Conservation (phyloP, 2,797 vertebrate genomes). For the Mastacembelus armatus region DNA sequence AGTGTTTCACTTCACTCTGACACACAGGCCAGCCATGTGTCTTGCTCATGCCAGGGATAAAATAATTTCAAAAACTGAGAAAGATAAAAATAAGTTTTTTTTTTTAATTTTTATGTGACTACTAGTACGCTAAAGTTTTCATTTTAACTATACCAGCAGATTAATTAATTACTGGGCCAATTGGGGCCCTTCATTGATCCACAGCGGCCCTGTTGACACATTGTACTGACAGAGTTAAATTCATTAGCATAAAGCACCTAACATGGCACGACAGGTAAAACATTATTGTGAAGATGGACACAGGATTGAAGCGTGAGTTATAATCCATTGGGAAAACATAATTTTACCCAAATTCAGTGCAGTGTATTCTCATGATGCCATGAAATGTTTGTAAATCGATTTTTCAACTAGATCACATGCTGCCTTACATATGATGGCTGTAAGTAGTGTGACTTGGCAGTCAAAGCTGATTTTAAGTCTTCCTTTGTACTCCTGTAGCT, state of each 20-base stretch:
- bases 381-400: slow-evolving; percentile 33
- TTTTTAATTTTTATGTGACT: no score
- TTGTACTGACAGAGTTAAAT: slow-evolving; percentile 48
- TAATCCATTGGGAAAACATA: slow-evolving; percentile 1
- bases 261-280: slow-evolving; percentile 7
- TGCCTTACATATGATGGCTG: background rate
- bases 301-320: slow-evolving; percentile 2
- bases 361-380: background rate
- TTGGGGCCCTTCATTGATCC: no score
- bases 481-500: slow-evolving; percentile 21
- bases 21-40: no score
- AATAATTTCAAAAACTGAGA: no score
- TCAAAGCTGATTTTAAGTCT: slow-evolving; percentile 4
- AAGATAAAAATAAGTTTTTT: no score
- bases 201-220: no score
- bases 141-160: no score
- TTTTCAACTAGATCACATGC: slow-evolving; percentile 7
- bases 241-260: slow-evolving; percentile 20
- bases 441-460: slow-evolving; percentile 2
- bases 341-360: slow-evolving; percentile 1
- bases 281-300: background rate
- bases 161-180: no score
- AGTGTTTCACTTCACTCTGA: slow-evolving; percentile 33
- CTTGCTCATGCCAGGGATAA: no score
- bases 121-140: no score